These are phyloP conservation scores for Epinephelus malabaricus DNA, from an alignment of 2,797 vertebrate genomes.

Conservation along the genomic window DNA sequence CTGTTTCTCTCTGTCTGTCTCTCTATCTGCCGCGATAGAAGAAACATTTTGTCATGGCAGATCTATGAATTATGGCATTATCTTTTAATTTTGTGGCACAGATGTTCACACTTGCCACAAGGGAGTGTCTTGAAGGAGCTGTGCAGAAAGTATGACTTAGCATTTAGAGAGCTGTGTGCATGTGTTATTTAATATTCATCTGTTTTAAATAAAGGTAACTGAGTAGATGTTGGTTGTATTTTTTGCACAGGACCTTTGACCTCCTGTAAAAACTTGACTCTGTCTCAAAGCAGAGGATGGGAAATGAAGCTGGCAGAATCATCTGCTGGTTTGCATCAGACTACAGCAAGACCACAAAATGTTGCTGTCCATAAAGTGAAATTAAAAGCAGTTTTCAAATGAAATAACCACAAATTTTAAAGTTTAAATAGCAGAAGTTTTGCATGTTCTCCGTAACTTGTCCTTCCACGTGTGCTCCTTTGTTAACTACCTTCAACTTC, in stretches of 20 bases:
- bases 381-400: neutral
- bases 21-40: conserved; percentile 7
- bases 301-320: neutral
- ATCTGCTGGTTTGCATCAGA: no score
- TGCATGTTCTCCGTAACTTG: neutral
- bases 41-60: neutral
- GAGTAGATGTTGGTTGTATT: neutral
- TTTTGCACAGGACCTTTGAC: neutral
- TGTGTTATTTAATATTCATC: neutral
- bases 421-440: neutral
- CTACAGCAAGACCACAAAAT: no score
- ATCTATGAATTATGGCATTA: conserved; percentile 12
- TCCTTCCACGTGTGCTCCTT: neutral
- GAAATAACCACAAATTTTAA: no score
- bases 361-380: neutral
- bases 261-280: no score
- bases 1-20: neutral
- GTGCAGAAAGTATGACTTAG: conserved; percentile 11
- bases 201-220: conserved; percentile 1
- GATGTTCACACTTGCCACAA: conserved; percentile 15
- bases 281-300: neutral
- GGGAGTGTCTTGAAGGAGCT: conserved; percentile 1
- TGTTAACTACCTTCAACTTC: neutral
- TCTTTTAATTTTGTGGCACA: conserved; percentile 44
- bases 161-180: conserved; percentile 10